Percentiles rank a stretch among this genome's conserved stretches.
These are phyloP conservation scores for Amphilophus citrinellus DNA, from an alignment of 2,113 vertebrate species.

Conservation along the genomic window DNA sequence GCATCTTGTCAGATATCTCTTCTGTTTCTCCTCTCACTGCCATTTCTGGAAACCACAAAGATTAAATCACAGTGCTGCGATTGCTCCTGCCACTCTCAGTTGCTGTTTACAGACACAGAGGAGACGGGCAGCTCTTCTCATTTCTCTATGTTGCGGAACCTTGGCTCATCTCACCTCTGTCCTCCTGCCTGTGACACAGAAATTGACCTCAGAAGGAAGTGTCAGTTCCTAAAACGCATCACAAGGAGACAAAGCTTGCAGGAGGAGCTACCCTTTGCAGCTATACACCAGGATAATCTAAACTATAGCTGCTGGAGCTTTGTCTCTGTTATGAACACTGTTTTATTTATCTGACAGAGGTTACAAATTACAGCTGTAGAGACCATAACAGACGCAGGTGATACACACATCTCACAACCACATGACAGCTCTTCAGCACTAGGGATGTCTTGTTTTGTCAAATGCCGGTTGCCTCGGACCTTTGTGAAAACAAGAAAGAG, in stretches of 20 bases:
- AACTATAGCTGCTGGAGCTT: background rate
- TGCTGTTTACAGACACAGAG: constrained; percentile 19
- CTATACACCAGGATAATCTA: background rate
- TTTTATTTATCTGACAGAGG: constrained; percentile 2
- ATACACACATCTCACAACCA: background rate
- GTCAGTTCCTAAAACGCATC: background rate
- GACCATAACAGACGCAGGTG: background rate
- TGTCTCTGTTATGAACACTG: background rate
- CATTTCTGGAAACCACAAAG: constrained; percentile 46
- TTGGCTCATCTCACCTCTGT: background rate
- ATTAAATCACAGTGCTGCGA: constrained; percentile 29
- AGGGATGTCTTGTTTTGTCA: background rate
- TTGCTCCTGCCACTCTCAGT: constrained; percentile 13
- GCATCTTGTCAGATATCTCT: constrained; percentile 22
- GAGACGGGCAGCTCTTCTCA: background rate
- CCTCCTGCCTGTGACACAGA: background rate
- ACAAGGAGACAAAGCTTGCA: background rate
- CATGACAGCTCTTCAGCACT: background rate
- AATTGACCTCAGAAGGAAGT: background rate
- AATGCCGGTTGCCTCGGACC: background rate
- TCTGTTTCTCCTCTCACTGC: background rate
- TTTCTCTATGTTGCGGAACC: background rate
- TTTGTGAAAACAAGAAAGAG: background rate
- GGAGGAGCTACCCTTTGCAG: background rate
- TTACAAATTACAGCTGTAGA: background rate